Conservation (phyloP, 2,113 vertebrate genomes). For the Cisticola juncidis region DNA sequence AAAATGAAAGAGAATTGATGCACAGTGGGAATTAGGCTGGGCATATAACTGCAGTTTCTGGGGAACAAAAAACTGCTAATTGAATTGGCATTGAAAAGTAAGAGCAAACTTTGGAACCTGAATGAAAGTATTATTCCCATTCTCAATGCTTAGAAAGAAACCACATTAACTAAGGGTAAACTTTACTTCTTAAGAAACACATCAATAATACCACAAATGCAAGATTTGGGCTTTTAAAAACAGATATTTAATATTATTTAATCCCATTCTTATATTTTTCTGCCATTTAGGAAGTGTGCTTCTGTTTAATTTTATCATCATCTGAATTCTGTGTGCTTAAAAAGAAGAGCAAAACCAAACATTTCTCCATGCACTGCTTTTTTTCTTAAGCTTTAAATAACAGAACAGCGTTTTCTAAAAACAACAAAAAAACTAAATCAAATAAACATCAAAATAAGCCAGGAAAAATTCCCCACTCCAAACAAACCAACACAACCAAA, state of each 20-base stretch:
- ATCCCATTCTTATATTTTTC: not conserved
- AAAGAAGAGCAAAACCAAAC: not conserved
- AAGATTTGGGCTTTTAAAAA: not conserved
- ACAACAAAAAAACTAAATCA: accelerated
- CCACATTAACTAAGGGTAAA: not conserved
- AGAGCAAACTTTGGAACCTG: not conserved
- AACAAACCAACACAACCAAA: not conserved
- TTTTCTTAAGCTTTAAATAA: not conserved
- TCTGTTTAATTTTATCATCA: not conserved
- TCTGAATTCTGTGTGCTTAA: not conserved
- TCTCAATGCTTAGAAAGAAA: not conserved
- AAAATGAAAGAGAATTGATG: not conserved
- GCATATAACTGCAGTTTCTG: not conserved
- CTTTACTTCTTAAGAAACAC: not conserved
- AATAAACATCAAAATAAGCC: not conserved
- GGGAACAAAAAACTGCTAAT: not conserved
- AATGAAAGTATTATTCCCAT: not conserved
- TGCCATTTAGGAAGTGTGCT: not conserved
- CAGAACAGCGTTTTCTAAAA: not conserved
- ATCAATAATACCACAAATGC: not conserved
- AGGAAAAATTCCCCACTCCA: not conserved
- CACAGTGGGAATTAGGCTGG: not conserved
- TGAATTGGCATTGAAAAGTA: not conserved
- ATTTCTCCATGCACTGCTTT: not conserved
- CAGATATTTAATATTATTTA: not conserved